Evolutionary conservation across 2,888 invertebrate species (phyloP), one percentile per base, ranked within the genome.

Genomic region (Tenthredo scrophulariae): DNA sequence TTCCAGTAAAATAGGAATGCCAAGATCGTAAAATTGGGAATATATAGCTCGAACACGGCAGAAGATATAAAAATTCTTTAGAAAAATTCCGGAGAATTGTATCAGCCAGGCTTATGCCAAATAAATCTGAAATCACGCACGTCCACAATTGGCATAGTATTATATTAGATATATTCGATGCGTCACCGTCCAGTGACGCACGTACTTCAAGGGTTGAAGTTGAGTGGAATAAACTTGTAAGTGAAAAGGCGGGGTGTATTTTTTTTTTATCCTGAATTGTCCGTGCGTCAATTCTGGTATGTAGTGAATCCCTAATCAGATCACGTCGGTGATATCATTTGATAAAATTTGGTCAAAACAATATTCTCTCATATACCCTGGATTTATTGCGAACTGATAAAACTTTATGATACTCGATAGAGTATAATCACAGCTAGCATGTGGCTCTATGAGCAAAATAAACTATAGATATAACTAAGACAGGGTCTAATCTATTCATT

Each of bases 321-420:
- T 43, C 43, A 74, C 29, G 33, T 67, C 15, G 33, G 33, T 67
- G 6, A 2, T 67, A 67, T 67, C 29, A 67, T 33, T 15, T 67
- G 67, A 67, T 67, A 77, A 54, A 77, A 77, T 26, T 77, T 33
- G 29, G 29, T 33, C 54, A 54, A 77, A 77, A 77, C 77, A 77
- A 77, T 54, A 77, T 54, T 77, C n/a, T 77, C 54, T 15, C 2
- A 29, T 9, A 15, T 46, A 9, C 77, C 22, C 67, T 37, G 7
- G 40, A 43, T 74, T n/a, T 26, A 74, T 74, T 22, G 50, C 50
- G 18, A 50, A 10, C 77, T 77, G 77, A 77, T 54, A 77, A 77
- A 77, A 77, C 54, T 54, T 33, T 2, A 77, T 33, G 33, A 77
- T 43, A 54, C 29, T 77, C 33, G 29, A 50, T 77, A 77, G 33